These are phyloP conservation scores for Pygoscelis adeliae DNA, from an alignment of 2,113 vertebrate genomes.

Conservation along the genomic window DNA sequence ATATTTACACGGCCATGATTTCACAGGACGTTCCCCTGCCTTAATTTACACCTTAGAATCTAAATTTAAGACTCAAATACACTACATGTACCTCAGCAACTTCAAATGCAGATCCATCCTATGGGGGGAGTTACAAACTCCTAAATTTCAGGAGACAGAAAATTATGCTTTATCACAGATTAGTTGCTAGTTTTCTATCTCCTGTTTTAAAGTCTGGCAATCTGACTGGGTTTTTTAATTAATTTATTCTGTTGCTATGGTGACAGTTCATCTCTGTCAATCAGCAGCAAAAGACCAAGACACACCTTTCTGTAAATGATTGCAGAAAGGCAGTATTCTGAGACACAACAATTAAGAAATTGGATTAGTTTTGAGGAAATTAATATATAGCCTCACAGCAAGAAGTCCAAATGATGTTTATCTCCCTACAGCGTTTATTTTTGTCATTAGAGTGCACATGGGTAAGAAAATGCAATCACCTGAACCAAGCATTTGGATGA, in stretches of 20 bases:
- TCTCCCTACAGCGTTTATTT: not conserved
- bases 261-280: not conserved
- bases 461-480: not conserved
- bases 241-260: slow-evolving; percentile 41
- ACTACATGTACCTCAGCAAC: not conserved
- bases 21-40: not conserved
- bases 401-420: not conserved
- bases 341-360: not conserved
- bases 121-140: not conserved
- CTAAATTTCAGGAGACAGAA: not conserved
- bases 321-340: not conserved
- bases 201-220: not conserved
- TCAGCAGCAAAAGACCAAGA: not conserved
- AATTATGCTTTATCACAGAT: not conserved
- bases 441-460: not conserved
- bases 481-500: not conserved
- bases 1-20: not conserved
- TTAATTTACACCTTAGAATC: not conserved
- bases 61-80: not conserved
- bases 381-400: not conserved
- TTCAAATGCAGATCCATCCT: not conserved
- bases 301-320: not conserved
- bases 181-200: not conserved
- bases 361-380: not conserved
- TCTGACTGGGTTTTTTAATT: not conserved